Base-by-base conservation (phyloP, 2,797 vertebrate species). In the Thripadectes ignobilis region DNA sequence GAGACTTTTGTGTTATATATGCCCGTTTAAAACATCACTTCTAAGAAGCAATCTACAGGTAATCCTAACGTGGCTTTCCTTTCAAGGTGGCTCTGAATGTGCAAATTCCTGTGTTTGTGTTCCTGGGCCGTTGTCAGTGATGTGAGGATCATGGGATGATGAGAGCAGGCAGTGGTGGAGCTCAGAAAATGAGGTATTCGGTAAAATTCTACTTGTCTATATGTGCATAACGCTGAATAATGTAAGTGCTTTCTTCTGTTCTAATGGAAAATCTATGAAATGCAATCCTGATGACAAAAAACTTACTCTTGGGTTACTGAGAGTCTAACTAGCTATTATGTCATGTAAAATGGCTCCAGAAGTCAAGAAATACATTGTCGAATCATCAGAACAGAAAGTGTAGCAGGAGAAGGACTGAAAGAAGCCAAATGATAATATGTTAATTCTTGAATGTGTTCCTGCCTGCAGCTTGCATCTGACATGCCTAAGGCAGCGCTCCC, bases 91-190 rank as follows among this genome's bases (percentile, higher is more conserved):
- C 29, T 82, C 45, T 63, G 78, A 81, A 81, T n/a, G 8, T 19
- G 3, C 4, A 65, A 45, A 46, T 68, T 93, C 8, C 20, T 69
- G 18, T 77, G 24, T 7, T 63, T 1, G 0, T 69, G 30, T 29
- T 89, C 16, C 36, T 57, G 32, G 49, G 22, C 4, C 22, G 8
- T 85, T 63, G 16, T 34, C 46, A 46, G 34, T 61, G 58, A 63
- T 26, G 36, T 59, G 14, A 39, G 14, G 9, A 67, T 67, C 19
- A 43, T 21, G 26, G 36, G 22, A 27, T 3, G 1, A 41, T 27
- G 41, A 34, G 10, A 45, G 8, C 0, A 0, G n/a, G 30, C 17
- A 32, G 9, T 58, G 43, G 4, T 39, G 73, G 48, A 83, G 13
- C 15, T 73, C 26, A 55, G 26, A 65, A 14, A 36, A 7, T 0